These are phyloP conservation scores for Hiodon tergisus DNA, from an alignment of 2,113 vertebrate genomes.

Conservation along the genomic window DNA sequence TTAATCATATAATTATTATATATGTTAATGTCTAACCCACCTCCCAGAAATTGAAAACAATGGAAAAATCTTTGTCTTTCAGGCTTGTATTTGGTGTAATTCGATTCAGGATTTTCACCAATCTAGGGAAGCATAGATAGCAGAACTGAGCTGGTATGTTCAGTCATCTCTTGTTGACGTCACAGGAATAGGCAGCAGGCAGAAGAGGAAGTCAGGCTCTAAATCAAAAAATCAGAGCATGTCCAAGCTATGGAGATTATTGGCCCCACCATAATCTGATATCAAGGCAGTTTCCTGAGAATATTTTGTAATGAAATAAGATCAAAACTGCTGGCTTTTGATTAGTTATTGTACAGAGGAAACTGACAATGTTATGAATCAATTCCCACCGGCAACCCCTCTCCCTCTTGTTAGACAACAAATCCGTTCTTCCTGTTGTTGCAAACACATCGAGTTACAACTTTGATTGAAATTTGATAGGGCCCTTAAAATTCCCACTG, in stretches of 20 bases:
- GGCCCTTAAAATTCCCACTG: not conserved
- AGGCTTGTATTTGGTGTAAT: constrained; percentile 16
- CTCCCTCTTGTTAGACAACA: not conserved
- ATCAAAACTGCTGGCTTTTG: not conserved
- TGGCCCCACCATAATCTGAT: constrained; percentile 5
- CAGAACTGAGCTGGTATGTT: not conserved
- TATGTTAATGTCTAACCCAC: not conserved
- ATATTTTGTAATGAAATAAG: not conserved
- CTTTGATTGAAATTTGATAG: not conserved
- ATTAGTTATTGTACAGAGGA: too few species aligned
- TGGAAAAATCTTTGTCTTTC: not conserved
- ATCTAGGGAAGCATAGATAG: constrained; percentile 16
- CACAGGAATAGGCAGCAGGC: not conserved
- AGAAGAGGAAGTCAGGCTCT: not conserved
- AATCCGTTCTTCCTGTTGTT: not conserved
- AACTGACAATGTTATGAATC: too few species aligned
- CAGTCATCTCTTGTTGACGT: not conserved
- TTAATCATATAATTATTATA: not conserved
- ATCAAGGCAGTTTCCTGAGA: constrained; percentile 2
- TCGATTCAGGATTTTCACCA: constrained; percentile 19
- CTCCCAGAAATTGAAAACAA: not conserved
- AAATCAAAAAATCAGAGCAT: not conserved
- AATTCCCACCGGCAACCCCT: not conserved
- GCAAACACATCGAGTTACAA: not conserved
- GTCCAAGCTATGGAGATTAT: not conserved